These are phyloP conservation scores for Acrossocheilus fasciatus DNA, from an alignment of 2,797 vertebrate genomes.

Conservation along the genomic window DNA sequence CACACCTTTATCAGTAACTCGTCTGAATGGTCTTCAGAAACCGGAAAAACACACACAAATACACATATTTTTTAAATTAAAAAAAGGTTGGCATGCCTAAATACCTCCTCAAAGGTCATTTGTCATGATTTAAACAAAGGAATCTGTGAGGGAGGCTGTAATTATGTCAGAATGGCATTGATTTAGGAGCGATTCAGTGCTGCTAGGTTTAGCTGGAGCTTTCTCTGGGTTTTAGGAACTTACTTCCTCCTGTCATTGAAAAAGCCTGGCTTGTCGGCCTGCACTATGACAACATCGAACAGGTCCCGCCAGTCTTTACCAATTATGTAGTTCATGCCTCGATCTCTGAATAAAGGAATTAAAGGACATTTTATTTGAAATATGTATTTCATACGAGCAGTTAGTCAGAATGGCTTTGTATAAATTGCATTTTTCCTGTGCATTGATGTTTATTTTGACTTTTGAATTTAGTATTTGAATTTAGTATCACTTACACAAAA, in stretches of 20 bases:
- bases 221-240: slow-evolving; percentile 57
- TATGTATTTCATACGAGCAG: background rate
- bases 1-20: slow-evolving; percentile 92
- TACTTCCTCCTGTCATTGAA: slow-evolving; percentile 97
- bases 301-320: slow-evolving; percentile 97
- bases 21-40: slow-evolving; percentile 90
- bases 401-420: background rate
- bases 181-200: background rate
- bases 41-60: background rate
- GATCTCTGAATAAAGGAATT: slow-evolving; percentile 78
- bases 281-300: slow-evolving; percentile 96
- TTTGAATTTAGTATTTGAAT: background rate
- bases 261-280: slow-evolving; percentile 96
- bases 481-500: slow-evolving; percentile 89
- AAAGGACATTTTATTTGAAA: background rate
- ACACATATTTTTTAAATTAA: background rate
- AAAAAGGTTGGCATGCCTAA: background rate
- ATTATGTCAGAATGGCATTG: slow-evolving; percentile 9
- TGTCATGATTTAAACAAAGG: background rate
- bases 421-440: background rate
- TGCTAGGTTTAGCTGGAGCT: background rate
- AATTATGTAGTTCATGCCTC: slow-evolving; percentile 95
- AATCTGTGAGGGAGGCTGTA: background rate
- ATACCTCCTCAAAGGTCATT: background rate
- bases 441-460: background rate